A percentile compares a stretch with the other conserved stretches of the same genome.
These are phyloP conservation scores for Pelobates cultripes DNA, from an alignment of 2,797 vertebrate species.

Conservation along the genomic window DNA sequence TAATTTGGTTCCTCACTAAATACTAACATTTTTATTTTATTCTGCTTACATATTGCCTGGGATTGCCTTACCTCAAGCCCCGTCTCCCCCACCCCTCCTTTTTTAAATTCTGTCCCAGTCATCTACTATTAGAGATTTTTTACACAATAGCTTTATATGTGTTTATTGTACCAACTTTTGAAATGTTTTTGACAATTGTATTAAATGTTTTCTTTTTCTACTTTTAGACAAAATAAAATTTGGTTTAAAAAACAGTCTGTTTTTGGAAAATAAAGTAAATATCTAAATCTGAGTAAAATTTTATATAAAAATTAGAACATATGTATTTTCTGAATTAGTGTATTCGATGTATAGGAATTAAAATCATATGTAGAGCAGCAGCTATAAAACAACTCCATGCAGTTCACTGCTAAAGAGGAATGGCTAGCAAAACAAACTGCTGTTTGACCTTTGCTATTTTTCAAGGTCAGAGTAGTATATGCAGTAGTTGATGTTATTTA, in stretches of 20 bases:
- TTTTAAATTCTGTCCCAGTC: too few species aligned
- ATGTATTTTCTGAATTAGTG: background rate
- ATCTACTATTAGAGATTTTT: too few species aligned
- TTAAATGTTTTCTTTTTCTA: too few species aligned
- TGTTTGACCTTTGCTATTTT: slow-evolving; percentile 32
- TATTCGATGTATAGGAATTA: background rate
- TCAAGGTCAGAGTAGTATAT: slow-evolving; percentile 28
- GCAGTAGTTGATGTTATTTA: slow-evolving; percentile 36
- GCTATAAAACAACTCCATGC: slow-evolving; percentile 15
- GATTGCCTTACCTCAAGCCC: too few species aligned
- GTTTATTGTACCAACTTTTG: too few species aligned
- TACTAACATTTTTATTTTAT: too few species aligned
- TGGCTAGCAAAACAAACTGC: slow-evolving; percentile 10
- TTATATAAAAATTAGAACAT: background rate
- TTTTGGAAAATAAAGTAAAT: background rate
- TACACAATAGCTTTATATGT: too few species aligned
- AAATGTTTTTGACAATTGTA: too few species aligned
- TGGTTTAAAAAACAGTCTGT: background rate
- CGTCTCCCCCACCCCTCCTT: too few species aligned
- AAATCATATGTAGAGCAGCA: background rate
- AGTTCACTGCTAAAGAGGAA: slow-evolving; percentile 23
- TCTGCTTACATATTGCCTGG: too few species aligned
- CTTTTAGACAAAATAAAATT: too few species aligned
- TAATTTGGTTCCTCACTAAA: too few species aligned
- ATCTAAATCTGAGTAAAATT: background rate